A percentile compares a stretch with the other conserved stretches of the same genome.
phyloP scores from a whole-genome alignment of 2,888 invertebrate species.

The Patella pellucida region DNA sequence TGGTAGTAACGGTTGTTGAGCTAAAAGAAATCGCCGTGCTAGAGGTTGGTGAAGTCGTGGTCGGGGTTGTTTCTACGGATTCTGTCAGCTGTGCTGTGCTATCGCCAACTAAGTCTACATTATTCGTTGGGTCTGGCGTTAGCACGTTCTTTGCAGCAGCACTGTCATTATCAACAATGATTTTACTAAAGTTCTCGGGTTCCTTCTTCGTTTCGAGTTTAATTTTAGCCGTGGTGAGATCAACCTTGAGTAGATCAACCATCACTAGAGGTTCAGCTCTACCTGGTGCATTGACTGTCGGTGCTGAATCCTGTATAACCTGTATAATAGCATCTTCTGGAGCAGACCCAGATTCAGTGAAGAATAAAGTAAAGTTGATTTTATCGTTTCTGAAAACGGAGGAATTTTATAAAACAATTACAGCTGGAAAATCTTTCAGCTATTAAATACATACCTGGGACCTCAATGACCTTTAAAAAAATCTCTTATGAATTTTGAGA shows the following conservation, averaged over 20 bases:
- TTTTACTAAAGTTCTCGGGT: slow-evolving; percentile 48
- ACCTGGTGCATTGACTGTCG: slow-evolving; percentile 23
- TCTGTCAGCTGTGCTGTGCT: slow-evolving; percentile 13
- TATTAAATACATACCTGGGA: too few species aligned
- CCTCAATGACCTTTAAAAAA: too few species aligned
- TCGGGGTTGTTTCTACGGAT: slow-evolving; percentile 3
- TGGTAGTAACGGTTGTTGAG: slow-evolving; percentile 4
- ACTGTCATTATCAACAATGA: slow-evolving; percentile 22
- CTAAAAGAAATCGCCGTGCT: slow-evolving; percentile 11
- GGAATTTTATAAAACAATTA: too few species aligned
- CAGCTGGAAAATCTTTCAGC: too few species aligned
- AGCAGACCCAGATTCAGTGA: slow-evolving; percentile 38
- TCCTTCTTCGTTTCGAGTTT: slow-evolving; percentile 45
- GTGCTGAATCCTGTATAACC: slow-evolving; percentile 50
- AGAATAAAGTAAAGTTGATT: slow-evolving; percentile 54
- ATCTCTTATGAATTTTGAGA: too few species aligned
- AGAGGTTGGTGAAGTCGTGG: neutral
- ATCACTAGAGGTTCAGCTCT: slow-evolving; percentile 30
- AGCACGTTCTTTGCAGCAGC: neutral
- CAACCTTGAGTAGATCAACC: slow-evolving; percentile 48
- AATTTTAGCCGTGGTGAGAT: slow-evolving; percentile 43
- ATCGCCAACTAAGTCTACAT: slow-evolving; percentile 17
- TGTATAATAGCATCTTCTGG: slow-evolving; percentile 43
- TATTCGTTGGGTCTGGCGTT: neutral
- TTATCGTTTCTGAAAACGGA: slow-evolving; percentile 41